phyloP scores from a whole-genome alignment of 2,888 invertebrate species.

The Drosophila lacicola region DNA sequence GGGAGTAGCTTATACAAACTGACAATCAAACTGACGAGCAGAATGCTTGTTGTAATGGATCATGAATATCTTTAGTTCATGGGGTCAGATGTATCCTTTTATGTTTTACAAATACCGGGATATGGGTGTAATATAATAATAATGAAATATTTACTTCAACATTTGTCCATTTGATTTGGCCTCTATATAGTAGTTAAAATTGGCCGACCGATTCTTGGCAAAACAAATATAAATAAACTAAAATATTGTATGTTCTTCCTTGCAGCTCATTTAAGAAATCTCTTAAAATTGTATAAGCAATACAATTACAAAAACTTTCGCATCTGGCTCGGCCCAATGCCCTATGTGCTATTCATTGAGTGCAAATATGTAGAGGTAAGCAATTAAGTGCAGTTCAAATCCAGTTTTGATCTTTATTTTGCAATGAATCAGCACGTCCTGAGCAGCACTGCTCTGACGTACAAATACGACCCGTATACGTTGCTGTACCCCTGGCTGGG shows the following conservation, averaged over 20 bases:
- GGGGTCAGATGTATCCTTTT: too few species aligned
- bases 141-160: too few species aligned
- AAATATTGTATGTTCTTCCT: neutral
- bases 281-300: constrained; percentile 39
- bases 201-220: too few species aligned
- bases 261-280: constrained; percentile 39
- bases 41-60: too few species aligned
- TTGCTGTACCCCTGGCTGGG: constrained; percentile 85
- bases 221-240: too few species aligned
- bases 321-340: constrained; percentile 48
- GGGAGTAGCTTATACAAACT: too few species aligned
- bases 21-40: too few species aligned
- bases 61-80: too few species aligned
- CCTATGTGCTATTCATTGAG: constrained; percentile 51
- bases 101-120: too few species aligned
- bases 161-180: too few species aligned
- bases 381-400: neutral
- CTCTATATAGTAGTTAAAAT: too few species aligned
- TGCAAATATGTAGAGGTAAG: constrained; percentile 60
- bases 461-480: constrained; percentile 84
- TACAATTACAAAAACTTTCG: constrained; percentile 49
- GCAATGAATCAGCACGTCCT: constrained; percentile 56
- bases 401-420: neutral
- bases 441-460: constrained; percentile 83
- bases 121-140: too few species aligned